Evolutionary conservation across 2,888 invertebrate species (phyloP).

Genomic region (Volucella zonaria): DNA sequence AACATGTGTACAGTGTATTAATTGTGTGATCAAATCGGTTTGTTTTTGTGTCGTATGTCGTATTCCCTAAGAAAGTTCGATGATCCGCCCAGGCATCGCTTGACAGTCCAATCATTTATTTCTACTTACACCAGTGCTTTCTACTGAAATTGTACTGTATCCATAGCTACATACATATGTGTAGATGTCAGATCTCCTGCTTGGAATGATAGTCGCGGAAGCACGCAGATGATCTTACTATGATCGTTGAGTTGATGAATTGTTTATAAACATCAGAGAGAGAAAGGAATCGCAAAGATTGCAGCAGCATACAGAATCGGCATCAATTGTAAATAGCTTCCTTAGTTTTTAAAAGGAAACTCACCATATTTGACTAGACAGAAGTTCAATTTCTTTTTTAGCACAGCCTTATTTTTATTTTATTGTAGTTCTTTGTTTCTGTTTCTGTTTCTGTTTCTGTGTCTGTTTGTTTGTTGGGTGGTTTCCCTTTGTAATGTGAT

Average conservation of each 20-base stretch:
- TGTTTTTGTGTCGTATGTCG: constrained; percentile 38
- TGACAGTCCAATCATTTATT: constrained; percentile 12
- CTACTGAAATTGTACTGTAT: too few species aligned
- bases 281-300: constrained; percentile 24
- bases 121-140: constrained; percentile 16
- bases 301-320: constrained; percentile 14
- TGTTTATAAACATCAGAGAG: constrained; percentile 44
- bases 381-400: not conserved
- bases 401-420: not conserved
- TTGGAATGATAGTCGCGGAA: constrained; percentile 12
- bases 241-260: constrained; percentile 19
- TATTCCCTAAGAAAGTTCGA: constrained; percentile 64
- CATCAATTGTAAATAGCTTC: constrained; percentile 48
- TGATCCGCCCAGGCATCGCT: constrained; percentile 58
- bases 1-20: constrained; percentile 51
- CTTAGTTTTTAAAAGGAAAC: constrained; percentile 41
- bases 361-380: constrained; percentile 7
- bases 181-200: constrained; percentile 26
- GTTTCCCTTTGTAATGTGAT: constrained; percentile 20
- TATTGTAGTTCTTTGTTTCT: not conserved
- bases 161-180: too few species aligned
- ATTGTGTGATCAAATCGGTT: constrained; percentile 45
- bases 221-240: constrained; percentile 21
- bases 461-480: not conserved
- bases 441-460: not conserved